Conservation (phyloP, 2,797 vertebrate genomes). For the Tokudaia tokunoshimensis region DNA sequence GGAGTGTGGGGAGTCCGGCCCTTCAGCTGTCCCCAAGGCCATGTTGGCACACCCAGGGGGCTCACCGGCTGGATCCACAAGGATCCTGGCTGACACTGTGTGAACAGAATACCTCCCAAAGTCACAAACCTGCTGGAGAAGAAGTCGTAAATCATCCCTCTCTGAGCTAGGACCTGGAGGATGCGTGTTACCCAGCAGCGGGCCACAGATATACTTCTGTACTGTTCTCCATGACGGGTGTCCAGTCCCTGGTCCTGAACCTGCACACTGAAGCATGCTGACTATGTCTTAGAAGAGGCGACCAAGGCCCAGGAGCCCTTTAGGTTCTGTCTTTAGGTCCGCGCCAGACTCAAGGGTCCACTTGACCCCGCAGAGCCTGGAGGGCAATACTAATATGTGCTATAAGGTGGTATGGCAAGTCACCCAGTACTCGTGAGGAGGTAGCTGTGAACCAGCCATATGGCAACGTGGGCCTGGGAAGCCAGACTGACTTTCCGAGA, state of each 20-base stretch:
- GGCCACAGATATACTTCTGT: background rate
- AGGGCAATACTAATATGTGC: fast-evolving
- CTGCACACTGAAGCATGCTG: background rate
- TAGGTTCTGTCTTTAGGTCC: background rate
- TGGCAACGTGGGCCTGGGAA: conserved; percentile 39
- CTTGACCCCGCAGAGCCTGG: background rate
- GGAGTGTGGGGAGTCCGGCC: background rate
- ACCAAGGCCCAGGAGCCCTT: background rate
- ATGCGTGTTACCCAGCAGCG: background rate
- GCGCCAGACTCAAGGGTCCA: background rate
- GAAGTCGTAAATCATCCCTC: background rate
- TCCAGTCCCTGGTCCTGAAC: background rate
- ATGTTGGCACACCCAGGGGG: fast-evolving
- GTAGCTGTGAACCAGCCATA: background rate
- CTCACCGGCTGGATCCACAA: background rate
- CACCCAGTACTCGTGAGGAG: background rate
- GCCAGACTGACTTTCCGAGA: conserved; percentile 72
- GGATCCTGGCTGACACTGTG: background rate
- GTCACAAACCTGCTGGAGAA: background rate
- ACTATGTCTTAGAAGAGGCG: background rate
- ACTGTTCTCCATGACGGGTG: background rate
- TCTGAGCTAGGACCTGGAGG: background rate
- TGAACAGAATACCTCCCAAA: background rate
- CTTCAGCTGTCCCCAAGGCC: background rate
- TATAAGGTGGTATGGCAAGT: background rate